These are phyloP conservation scores for Dendrophyllia cribrosa DNA, from an alignment of 64 coral and sea anemone genomes.

Conservation along the genomic window DNA sequence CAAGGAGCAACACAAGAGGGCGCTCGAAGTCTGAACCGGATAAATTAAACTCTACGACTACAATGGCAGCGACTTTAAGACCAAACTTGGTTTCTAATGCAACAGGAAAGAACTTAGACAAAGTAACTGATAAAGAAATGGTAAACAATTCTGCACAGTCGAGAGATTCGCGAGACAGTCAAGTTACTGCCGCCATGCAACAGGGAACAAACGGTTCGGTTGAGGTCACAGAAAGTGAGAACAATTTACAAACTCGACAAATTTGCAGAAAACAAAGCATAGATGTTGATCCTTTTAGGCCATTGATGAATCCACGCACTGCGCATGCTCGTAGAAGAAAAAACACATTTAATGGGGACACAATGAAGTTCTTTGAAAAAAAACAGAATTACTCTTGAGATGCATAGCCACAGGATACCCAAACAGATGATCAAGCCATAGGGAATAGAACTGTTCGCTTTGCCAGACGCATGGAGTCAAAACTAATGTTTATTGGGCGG, in stretches of 20 bases:
- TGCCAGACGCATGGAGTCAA: neutral
- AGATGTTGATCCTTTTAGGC: conserved; percentile 24
- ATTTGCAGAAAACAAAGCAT: neutral
- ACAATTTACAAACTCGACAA: neutral
- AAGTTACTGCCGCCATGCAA: neutral
- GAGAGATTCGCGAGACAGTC: neutral
- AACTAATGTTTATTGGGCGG: neutral
- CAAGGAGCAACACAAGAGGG: neutral
- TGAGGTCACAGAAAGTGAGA: neutral
- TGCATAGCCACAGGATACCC: neutral
- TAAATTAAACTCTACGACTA: neutral
- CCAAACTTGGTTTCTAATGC: neutral
- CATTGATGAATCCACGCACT: conserved; percentile 45
- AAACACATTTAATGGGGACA: neutral
- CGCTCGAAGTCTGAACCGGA: neutral
- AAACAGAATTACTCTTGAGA: neutral
- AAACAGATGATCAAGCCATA: neutral
- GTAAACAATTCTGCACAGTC: neutral
- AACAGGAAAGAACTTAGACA: neutral
- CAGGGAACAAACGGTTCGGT: neutral
- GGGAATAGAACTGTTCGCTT: conserved; percentile 7
- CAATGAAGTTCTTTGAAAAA: neutral
- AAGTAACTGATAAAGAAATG: neutral
- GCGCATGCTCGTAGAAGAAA: conserved; percentile 35
- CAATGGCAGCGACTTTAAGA: neutral